A percentile compares a stretch with the other conserved stretches of the same genome.
phyloP scores from a whole-genome alignment of 2,113 vertebrate genomes.

The Coptodon bakossiorum region DNA sequence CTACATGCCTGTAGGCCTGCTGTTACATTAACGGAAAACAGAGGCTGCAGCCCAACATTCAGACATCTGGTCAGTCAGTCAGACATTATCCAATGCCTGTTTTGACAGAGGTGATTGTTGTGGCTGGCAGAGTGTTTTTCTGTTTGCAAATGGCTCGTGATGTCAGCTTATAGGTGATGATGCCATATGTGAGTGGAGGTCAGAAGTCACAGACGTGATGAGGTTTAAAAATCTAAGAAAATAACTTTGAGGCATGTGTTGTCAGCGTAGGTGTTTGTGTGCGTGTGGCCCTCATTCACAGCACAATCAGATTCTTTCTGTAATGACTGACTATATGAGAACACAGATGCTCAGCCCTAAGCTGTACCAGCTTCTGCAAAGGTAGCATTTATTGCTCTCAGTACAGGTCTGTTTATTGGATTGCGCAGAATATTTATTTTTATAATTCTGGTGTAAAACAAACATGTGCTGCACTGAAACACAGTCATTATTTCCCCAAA shows the following conservation, averaged over 20 bases:
- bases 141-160: not conserved
- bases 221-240: not conserved
- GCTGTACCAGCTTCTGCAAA: not conserved
- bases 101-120: conserved; percentile 4
- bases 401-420: not conserved
- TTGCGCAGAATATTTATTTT: not conserved
- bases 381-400: not conserved
- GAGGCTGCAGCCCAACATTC: not conserved
- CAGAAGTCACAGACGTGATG: not conserved
- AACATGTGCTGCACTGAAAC: not conserved
- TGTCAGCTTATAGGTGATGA: not conserved
- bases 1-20: not conserved
- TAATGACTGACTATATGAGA: not conserved
- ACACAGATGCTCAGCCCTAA: not conserved
- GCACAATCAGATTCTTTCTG: not conserved
- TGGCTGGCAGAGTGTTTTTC: not conserved
- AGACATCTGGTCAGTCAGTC: not conserved
- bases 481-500: not conserved
- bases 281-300: not conserved
- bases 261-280: not conserved
- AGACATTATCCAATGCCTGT: conserved; percentile 31
- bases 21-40: not conserved
- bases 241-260: not conserved
- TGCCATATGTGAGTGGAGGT: not conserved
- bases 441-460: not conserved